Evolutionary conservation across 2,797 vertebrate species (phyloP), one percentile per base, ranked within the genome.

Genomic region (Odontamblyopus rebecca): DNA sequence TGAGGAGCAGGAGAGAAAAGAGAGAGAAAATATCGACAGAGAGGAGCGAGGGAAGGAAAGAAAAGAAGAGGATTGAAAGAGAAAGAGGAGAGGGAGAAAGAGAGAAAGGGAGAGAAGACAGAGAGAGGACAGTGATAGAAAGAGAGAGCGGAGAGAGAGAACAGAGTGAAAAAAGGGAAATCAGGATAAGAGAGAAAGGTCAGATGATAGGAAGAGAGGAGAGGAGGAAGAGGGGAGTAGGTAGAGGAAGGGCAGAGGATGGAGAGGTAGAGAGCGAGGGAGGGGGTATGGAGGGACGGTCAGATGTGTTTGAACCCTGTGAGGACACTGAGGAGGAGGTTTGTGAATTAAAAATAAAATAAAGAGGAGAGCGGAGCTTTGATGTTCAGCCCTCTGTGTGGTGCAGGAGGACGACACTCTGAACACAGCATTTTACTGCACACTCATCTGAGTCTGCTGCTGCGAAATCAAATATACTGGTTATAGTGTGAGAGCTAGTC

Each of bases 371-470:
- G 84, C 71, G 48, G 41, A 83, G 91, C 95, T 96, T 97, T 97
- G 95, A 97, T 95, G 95, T 81, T 96, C 93, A 94, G 91, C 92
- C 92, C 81, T 93, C 91, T 88, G 89, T 86, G 90, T 76, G 78
- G 78, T 67, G 87, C 13, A 48, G 44, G 44, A 48, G 35, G 35
- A 2, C 35, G 23, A 9, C 35, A 3, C 35, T 38, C 35, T 38
- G 35, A 38, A 38, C 35, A 38, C 35, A 38, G 35, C 7, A 2
- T 38, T 9, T 38, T 1, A 38, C 8, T 9, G 9, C 35, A 38
- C 35, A 38, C 35, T 35, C 32, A 35, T 38, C 35, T 38, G 35
- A 38, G 9, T 9, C 35, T 2, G 35, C 8, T 9, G 2, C 9
- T 8, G 35, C 2, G 0, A 9, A 38, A 38, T 9, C 35, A 38